phyloP scores from a whole-genome alignment of 53 echinoderm and acorn worm genomes.

The Mesocentrotus franciscanus region DNA sequence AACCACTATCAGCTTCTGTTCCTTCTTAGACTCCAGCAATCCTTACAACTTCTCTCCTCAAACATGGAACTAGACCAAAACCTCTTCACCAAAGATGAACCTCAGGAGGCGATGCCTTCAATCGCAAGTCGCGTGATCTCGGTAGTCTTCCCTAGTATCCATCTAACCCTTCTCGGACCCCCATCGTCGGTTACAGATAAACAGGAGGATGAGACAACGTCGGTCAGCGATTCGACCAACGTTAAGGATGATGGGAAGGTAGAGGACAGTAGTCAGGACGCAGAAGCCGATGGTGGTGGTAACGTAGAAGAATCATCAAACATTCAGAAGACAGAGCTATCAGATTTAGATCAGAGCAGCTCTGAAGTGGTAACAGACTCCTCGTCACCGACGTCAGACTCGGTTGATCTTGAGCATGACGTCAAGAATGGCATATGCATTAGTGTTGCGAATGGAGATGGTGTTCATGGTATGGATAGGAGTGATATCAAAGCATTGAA shows the following conservation, averaged over 20 bases:
- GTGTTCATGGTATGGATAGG: neutral
- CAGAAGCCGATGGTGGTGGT: constrained; percentile 58
- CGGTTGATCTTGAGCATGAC: neutral
- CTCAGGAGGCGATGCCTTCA: constrained; percentile 31
- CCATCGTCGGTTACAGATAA: constrained; percentile 69
- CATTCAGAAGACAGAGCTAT: constrained; percentile 30
- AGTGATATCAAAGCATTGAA: constrained; percentile 4
- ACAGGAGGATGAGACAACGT: constrained; percentile 35
- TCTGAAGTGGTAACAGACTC: constrained; percentile 33
- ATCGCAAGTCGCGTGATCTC: constrained; percentile 79
- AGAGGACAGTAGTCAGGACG: neutral
- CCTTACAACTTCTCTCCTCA: constrained; percentile 75
- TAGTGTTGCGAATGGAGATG: constrained; percentile 1
- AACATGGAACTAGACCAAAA: constrained; percentile 85
- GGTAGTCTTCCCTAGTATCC: constrained; percentile 76
- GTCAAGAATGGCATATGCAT: constrained; percentile 34
- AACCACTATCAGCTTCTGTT: constrained; percentile 98
- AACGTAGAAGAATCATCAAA: neutral
- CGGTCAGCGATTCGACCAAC: constrained; percentile 19
- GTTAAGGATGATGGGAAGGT: constrained; percentile 58
- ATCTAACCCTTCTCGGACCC: constrained; percentile 78
- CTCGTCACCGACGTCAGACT: constrained; percentile 25
- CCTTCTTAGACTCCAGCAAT: constrained; percentile 88
- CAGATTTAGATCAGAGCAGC: constrained; percentile 10
- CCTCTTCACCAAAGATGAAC: constrained; percentile 72